These are phyloP conservation scores for Ditylenchus weischeri DNA, from an alignment of 2,888 invertebrate species.

Conservation along the genomic window DNA sequence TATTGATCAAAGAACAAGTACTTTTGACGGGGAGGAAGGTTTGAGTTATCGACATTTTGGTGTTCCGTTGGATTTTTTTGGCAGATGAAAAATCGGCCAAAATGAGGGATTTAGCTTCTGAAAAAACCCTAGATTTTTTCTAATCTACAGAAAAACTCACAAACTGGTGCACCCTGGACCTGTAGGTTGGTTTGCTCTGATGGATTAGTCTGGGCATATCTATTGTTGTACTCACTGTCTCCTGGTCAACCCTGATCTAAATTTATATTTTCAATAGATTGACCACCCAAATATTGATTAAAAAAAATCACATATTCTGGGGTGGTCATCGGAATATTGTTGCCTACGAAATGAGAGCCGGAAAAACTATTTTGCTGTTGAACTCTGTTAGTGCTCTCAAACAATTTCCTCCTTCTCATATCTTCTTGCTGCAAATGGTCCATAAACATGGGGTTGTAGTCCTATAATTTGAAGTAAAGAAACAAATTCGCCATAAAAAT, in stretches of 20 bases:
- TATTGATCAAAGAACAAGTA: no score
- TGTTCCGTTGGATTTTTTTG: no score
- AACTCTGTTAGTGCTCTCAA: constrained; percentile 30
- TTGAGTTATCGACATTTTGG: no score
- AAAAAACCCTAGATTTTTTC: no score
- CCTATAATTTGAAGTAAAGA: constrained; percentile 14
- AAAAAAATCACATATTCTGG: neutral
- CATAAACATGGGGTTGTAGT: constrained; percentile 38
- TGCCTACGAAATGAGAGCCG: constrained; percentile 13
- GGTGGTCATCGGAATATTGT: constrained; percentile 20
- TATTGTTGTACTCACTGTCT: constrained; percentile 13
- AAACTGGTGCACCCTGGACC: constrained; percentile 25
- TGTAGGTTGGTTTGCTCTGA: neutral
- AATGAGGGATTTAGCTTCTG: no score
- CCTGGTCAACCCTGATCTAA: constrained; percentile 16
- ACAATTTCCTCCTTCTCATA: constrained; percentile 27
- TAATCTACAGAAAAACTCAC: constrained; percentile 5
- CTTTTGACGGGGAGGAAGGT: no score
- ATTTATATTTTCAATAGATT: neutral
- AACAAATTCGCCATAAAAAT: neutral
- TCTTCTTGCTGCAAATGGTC: constrained; percentile 37
- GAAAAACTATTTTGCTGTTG: neutral
- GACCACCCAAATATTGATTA: neutral
- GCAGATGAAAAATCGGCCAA: no score
- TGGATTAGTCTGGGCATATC: constrained; percentile 13